Conservation (phyloP, 1,140 invertebrate genomes). For the Caenorhabditis remanei region DNA sequence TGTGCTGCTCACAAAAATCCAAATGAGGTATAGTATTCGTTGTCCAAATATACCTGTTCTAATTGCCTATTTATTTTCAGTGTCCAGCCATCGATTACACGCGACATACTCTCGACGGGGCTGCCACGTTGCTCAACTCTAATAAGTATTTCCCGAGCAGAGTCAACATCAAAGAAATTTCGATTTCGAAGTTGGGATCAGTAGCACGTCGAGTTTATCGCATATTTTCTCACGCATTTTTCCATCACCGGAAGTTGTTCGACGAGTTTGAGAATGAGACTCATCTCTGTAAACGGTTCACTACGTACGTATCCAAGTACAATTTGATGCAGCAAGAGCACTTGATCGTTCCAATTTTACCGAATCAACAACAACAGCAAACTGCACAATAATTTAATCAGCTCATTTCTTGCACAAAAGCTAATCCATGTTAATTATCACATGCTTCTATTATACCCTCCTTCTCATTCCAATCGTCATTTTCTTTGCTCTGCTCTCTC, state of each 20-base stretch:
- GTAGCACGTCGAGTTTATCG: slow-evolving; percentile 97
- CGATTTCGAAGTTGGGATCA: slow-evolving; percentile 95
- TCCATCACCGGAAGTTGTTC: slow-evolving; percentile 95
- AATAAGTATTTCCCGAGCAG: slow-evolving; percentile 99
- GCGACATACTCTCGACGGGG: slow-evolving; percentile 97
- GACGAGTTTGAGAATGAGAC: slow-evolving; percentile 90
- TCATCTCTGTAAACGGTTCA: slow-evolving; percentile 84
- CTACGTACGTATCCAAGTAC: slow-evolving; percentile 97
- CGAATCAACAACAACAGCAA: slow-evolving; percentile 16
- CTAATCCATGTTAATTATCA: slow-evolving; percentile 44
- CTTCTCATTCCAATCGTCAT: slow-evolving; percentile 25
- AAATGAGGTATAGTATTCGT: slow-evolving; percentile 83
- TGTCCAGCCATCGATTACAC: slow-evolving; percentile 99
- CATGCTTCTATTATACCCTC: background rate
- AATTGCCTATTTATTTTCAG: slow-evolving; percentile 74
- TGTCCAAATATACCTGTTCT: background rate
- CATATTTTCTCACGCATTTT: slow-evolving; percentile 99
- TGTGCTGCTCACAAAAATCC: slow-evolving; percentile 99
- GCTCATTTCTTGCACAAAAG: slow-evolving; percentile 15
- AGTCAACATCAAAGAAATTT: slow-evolving; percentile 98
- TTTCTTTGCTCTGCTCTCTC: background rate
- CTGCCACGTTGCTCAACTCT: slow-evolving; percentile 96
- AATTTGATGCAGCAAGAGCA: slow-evolving; percentile 98
- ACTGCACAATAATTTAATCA: slow-evolving; percentile 6
- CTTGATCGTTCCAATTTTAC: slow-evolving; percentile 94